A percentile compares a stretch with the other conserved stretches of the same genome.
Evolutionary conservation across 2,888 invertebrate genomes (phyloP).

Genomic region (Aporophyla lueneburgensis): DNA sequence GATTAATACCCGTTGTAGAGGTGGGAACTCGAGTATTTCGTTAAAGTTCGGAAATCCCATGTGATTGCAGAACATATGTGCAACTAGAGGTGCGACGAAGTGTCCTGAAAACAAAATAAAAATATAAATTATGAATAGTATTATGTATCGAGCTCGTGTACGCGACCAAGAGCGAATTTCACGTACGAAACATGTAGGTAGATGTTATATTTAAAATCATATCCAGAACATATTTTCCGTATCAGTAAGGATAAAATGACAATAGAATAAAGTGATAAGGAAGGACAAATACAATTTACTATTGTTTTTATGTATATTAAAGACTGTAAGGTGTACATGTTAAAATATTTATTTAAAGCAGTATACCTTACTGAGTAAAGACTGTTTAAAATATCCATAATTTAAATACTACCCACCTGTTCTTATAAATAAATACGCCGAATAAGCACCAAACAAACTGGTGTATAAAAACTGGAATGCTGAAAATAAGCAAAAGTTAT

Average conservation of each 20-base stretch:
- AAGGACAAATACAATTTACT: slow-evolving; percentile 4
- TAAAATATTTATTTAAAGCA: not conserved
- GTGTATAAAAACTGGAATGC: slow-evolving; percentile 98
- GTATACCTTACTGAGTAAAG: not conserved
- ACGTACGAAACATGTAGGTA: not conserved
- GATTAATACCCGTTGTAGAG: slow-evolving; percentile 91
- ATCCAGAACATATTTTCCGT: not conserved
- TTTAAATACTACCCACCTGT: slow-evolving; percentile 91
- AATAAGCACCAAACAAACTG: slow-evolving; percentile 98
- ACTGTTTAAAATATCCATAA: not conserved
- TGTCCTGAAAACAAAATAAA: slow-evolving; percentile 92
- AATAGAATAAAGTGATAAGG: not conserved
- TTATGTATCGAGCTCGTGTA: not conserved
- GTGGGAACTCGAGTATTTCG: slow-evolving; percentile 86
- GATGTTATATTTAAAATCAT: not conserved
- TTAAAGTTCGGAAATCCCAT: slow-evolving; percentile 98
- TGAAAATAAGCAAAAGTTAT: slow-evolving; percentile 76
- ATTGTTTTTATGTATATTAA: not conserved
- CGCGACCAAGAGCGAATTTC: not conserved
- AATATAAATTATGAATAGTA: not conserved
- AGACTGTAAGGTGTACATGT: not conserved
- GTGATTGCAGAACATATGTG: slow-evolving; percentile 98
- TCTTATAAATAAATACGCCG: slow-evolving; percentile 96
- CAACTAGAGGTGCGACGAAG: slow-evolving; percentile 96
- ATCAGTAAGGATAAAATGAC: not conserved